Evolutionary conservation across 2,888 invertebrate genomes (phyloP).

Genomic region (Netelia fuscicornis): DNA sequence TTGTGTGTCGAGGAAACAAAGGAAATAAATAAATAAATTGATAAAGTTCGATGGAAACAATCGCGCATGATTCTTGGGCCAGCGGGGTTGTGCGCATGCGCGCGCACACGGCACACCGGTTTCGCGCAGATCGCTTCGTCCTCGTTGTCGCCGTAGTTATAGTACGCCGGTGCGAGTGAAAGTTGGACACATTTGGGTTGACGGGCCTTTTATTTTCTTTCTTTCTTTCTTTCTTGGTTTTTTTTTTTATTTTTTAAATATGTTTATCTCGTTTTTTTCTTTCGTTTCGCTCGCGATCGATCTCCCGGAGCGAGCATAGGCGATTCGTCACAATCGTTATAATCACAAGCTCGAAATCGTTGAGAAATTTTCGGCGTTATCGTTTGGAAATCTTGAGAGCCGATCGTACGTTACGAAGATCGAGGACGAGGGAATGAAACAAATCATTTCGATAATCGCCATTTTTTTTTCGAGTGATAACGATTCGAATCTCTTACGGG

Average conservation of each 20-base stretch:
- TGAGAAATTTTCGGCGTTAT: background rate
- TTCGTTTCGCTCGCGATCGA: slow-evolving; percentile 58
- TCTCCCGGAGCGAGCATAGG: background rate
- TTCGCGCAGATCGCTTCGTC: slow-evolving; percentile 57
- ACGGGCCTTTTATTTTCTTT: slow-evolving; percentile 63
- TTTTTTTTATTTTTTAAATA: background rate
- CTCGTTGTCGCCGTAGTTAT: slow-evolving; percentile 27
- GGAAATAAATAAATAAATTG: background rate
- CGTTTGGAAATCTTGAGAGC: slow-evolving; percentile 11
- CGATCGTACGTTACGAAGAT: background rate
- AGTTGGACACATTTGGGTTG: slow-evolving; percentile 71
- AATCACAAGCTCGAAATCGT: background rate
- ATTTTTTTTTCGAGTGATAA: background rate
- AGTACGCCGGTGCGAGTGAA: slow-evolving; percentile 67
- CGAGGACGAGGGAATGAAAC: background rate
- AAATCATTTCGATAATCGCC: background rate
- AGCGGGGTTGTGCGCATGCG: too few relatives aligned
- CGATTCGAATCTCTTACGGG: background rate
- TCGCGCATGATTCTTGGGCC: slow-evolving; percentile 31
- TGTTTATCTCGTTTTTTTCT: slow-evolving; percentile 8
- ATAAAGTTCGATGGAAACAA: slow-evolving; percentile 21
- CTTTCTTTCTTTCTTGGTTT: slow-evolving; percentile 23
- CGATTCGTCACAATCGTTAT: slow-evolving; percentile 35
- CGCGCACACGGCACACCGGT: slow-evolving; percentile 52
- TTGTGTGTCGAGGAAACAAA: background rate